A percentile compares a stretch with the other conserved stretches of the same genome.
Conservation (phyloP, 2,113 vertebrate species). For the Neolamprologus falcicula region DNA sequence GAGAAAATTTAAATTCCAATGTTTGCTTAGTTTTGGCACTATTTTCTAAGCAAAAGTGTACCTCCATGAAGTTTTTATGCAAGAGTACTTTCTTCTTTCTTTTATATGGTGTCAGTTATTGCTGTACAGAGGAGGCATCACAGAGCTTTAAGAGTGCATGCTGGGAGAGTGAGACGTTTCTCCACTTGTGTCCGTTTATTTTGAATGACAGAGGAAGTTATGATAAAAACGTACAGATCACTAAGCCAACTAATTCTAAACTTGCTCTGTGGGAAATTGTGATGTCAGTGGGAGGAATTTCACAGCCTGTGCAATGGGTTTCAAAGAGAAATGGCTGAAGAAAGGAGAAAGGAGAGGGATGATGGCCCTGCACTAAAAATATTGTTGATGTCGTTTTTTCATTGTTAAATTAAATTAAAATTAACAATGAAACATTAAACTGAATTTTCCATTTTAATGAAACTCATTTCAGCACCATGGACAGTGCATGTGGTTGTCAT, state of each 20-base stretch:
- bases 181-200: background rate
- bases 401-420: background rate
- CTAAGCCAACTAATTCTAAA: background rate
- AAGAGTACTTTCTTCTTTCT: background rate
- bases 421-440: background rate
- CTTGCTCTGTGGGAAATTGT: background rate
- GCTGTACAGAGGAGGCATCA: background rate
- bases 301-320: background rate
- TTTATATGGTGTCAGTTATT: background rate
- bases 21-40: background rate
- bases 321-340: background rate
- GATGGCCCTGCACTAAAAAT: background rate
- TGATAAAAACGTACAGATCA: background rate
- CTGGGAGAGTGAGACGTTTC: background rate
- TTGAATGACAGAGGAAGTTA: background rate
- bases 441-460: background rate
- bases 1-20: background rate
- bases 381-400: fast-evolving
- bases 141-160: background rate
- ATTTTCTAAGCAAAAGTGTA: background rate
- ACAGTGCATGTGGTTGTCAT: background rate
- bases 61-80: background rate
- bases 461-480: background rate
- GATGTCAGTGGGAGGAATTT: background rate
- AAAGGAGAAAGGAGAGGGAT: background rate